These are phyloP conservation scores for Nyctalus aviator DNA, from an alignment of 2,797 vertebrate species.

Conservation along the genomic window DNA sequence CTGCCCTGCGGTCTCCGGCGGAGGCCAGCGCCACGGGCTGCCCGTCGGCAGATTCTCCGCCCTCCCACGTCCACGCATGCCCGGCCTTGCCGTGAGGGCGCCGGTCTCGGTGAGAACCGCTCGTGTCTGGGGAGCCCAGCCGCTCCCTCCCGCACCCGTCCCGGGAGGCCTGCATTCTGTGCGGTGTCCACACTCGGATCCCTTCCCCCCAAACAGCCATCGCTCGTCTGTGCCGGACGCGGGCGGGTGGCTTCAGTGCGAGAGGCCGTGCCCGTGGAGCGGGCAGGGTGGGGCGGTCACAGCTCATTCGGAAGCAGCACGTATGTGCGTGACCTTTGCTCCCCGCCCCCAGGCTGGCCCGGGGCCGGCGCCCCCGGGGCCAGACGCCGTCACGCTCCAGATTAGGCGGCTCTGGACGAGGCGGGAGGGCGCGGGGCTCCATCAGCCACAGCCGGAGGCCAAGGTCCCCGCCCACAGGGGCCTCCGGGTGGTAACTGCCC, in stretches of 20 bases:
- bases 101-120: background rate
- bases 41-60: background rate
- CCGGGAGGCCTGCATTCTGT: background rate
- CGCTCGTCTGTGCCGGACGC: background rate
- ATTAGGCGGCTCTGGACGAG: background rate
- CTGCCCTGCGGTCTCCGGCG: background rate
- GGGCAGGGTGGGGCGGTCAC: slow-evolving; percentile 64
- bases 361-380: background rate
- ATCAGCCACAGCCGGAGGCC: background rate
- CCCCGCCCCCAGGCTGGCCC: background rate
- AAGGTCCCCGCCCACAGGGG: background rate
- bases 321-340: slow-evolving; percentile 67
- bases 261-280: slow-evolving; percentile 66
- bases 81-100: background rate
- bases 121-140: background rate
- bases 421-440: background rate
- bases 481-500: too few species aligned
- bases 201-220: background rate
- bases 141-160: background rate
- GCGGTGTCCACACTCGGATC: background rate
- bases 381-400: background rate
- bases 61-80: background rate
- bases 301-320: slow-evolving; percentile 61
- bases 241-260: slow-evolving; percentile 56
- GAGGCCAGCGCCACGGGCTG: background rate